A percentile compares a stretch with the other conserved stretches of the same genome.
Conservation (phyloP, 1,140 invertebrate genomes). For the Mizuhopecten yessoensis region DNA sequence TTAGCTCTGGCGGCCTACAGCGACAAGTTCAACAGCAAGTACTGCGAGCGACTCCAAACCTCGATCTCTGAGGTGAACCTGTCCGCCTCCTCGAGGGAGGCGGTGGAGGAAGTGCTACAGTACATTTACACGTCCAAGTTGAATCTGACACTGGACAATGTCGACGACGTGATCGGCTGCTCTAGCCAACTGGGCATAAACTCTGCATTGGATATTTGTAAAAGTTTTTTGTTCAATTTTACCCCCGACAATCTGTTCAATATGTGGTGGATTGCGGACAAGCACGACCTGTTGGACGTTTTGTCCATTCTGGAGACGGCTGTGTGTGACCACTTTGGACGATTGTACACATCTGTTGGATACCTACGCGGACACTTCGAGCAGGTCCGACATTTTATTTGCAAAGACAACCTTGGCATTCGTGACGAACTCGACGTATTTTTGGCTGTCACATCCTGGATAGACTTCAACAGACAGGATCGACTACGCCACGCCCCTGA, state of each 20-base stretch:
- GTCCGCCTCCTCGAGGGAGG: slow-evolving; percentile 43
- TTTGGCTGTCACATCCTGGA: slow-evolving; percentile 62
- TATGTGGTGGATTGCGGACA: slow-evolving; percentile 59
- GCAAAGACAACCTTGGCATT: slow-evolving; percentile 60
- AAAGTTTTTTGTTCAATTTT: slow-evolving; percentile 53
- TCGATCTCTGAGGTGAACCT: slow-evolving; percentile 57
- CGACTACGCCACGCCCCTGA: slow-evolving; percentile 57
- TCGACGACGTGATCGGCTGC: slow-evolving; percentile 62
- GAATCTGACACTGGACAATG: slow-evolving; percentile 54
- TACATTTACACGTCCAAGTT: slow-evolving; percentile 61
- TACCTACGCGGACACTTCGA: slow-evolving; percentile 55
- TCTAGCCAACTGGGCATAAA: slow-evolving; percentile 57
- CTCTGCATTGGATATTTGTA: slow-evolving; percentile 52
- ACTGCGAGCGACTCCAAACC: slow-evolving; percentile 50
- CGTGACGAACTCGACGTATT: slow-evolving; percentile 66
- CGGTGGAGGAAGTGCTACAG: slow-evolving; percentile 43
- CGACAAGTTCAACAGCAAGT: slow-evolving; percentile 55
- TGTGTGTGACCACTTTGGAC: slow-evolving; percentile 57
- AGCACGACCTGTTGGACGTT: slow-evolving; percentile 66
- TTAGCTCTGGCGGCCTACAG: slow-evolving; percentile 57
- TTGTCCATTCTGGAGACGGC: slow-evolving; percentile 56
- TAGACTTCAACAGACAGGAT: slow-evolving; percentile 64
- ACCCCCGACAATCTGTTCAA: slow-evolving; percentile 58
- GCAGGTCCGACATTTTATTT: slow-evolving; percentile 54
- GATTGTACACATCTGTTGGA: slow-evolving; percentile 51